Evolutionary conservation across 2,888 invertebrate genomes (phyloP).

Genomic region (Anagyrus pseudococci): DNA sequence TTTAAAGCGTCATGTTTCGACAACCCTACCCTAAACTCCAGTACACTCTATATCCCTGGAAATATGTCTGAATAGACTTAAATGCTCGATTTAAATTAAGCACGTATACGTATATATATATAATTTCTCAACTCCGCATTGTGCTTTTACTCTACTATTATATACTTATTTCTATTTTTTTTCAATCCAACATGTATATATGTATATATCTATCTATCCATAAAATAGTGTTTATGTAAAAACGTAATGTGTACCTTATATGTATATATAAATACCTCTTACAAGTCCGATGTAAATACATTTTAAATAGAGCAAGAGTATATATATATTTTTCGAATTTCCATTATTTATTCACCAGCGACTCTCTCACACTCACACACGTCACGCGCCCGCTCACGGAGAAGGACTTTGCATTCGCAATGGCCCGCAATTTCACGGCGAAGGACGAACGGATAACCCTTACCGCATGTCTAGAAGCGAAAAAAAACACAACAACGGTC

Average conservation of each 20-base stretch:
- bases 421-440: too few species aligned
- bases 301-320: constrained; percentile 25
- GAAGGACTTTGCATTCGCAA: constrained; percentile 5
- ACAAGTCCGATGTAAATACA: constrained; percentile 32
- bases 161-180: constrained; percentile 6
- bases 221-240: neutral
- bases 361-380: too few species aligned
- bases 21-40: neutral
- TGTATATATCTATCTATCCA: too few species aligned
- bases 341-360: constrained; percentile 6
- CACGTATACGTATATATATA: constrained; percentile 18
- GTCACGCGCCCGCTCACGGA: too few species aligned
- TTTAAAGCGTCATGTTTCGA: neutral
- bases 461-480: too few species aligned
- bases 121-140: constrained; percentile 20
- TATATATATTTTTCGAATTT: constrained; percentile 24
- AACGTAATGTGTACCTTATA: constrained; percentile 6
- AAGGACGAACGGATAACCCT: too few species aligned
- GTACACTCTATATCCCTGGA: constrained; percentile 3
- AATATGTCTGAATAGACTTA: constrained; percentile 17
- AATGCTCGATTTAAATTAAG: constrained; percentile 33
- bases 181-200: too few species aligned
- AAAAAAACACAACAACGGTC: too few species aligned
- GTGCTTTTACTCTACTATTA: constrained; percentile 20
- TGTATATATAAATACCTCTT: constrained; percentile 19